A percentile compares a stretch with the other conserved stretches of the same genome.
phyloP scores from a whole-genome alignment of 2,113 vertebrate genomes.

The Melanerpes aurifrons region DNA sequence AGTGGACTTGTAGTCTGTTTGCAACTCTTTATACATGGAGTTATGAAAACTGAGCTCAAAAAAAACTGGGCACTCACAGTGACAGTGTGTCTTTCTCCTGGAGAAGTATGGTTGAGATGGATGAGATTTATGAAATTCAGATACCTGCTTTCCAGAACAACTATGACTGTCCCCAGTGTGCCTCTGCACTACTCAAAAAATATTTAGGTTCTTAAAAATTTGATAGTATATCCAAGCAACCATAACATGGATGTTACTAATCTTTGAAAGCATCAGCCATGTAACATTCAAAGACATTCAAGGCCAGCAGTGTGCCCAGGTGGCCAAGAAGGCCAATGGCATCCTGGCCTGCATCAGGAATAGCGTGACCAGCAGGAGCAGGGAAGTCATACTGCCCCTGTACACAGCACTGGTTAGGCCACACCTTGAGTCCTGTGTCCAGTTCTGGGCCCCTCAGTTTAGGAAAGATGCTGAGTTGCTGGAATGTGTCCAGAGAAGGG shows the following conservation, averaged over 20 bases:
- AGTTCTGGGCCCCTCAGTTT: no score
- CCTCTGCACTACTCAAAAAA: background rate
- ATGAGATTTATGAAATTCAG: background rate
- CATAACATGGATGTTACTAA: background rate
- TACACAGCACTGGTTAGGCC: no score
- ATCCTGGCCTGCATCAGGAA: no score
- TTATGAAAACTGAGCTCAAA: background rate
- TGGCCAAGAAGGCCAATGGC: no score
- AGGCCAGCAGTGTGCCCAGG: no score
- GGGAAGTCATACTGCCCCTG: no score
- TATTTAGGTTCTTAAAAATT: background rate
- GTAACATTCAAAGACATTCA: background rate
- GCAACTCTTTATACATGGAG: background rate
- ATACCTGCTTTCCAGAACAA: slow-evolving; percentile 9
- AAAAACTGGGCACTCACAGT: background rate
- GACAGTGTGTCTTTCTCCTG: background rate
- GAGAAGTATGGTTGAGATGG: background rate
- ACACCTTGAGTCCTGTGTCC: no score
- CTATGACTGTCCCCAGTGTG: background rate
- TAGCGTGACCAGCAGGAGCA: no score
- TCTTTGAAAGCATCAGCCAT: background rate
- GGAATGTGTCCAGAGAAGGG: no score
- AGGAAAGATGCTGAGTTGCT: no score
- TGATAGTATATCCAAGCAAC: background rate
- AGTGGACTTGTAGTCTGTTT: background rate